Conservation (phyloP, 1,140 invertebrate genomes). For the Chymomyza costata region DNA sequence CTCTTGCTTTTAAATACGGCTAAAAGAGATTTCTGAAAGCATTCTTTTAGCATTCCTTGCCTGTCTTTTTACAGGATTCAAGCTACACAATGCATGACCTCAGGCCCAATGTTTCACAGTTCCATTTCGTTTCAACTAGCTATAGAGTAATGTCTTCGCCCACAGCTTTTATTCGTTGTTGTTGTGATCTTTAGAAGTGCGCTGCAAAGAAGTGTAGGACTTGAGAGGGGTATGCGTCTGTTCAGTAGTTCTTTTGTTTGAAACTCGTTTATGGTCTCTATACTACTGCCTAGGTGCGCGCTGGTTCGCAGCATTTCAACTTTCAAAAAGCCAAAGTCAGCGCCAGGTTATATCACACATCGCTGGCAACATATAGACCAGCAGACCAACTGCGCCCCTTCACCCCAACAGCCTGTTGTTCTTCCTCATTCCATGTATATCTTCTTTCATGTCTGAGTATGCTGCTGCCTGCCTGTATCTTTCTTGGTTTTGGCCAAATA, state of each 20-base stretch:
- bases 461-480: too few relatives aligned
- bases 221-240: conserved; percentile 43
- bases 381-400: conserved; percentile 36
- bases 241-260: conserved; percentile 71
- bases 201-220: conserved; percentile 6
- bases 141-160: too few relatives aligned
- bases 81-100: too few relatives aligned
- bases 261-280: conserved; percentile 65
- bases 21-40: too few relatives aligned
- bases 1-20: too few relatives aligned
- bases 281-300: conserved; percentile 9
- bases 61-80: not conserved
- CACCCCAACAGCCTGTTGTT: conserved; percentile 28
- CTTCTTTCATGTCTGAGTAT: too few relatives aligned
- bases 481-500: conserved; percentile 56
- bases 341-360: conserved; percentile 45
- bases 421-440: too few relatives aligned
- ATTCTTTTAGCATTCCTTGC: conserved; percentile 9
- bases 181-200: conserved; percentile 55
- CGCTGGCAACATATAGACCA: not conserved
- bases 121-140: too few relatives aligned
- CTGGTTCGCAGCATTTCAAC: conserved; percentile 49
- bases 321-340: conserved; percentile 61
- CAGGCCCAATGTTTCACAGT: conserved; percentile 42
- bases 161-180: conserved; percentile 9